These are phyloP conservation scores for Zaprionus kolodkinae DNA, from an alignment of 1,140 invertebrate species.

Conservation along the genomic window DNA sequence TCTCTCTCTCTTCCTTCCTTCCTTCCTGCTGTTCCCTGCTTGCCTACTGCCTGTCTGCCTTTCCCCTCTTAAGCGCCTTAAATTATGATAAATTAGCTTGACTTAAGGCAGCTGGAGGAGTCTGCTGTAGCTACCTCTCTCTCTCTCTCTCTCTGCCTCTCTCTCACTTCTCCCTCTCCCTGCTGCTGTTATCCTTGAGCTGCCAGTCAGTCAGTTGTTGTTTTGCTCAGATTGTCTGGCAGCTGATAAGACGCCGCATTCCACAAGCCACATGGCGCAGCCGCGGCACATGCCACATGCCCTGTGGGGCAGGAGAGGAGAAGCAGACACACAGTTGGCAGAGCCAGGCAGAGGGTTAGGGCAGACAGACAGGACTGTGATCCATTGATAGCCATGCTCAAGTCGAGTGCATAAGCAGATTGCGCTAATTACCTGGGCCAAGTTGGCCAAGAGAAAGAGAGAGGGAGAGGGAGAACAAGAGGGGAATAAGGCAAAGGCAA, in stretches of 20 bases:
- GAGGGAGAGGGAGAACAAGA: background rate
- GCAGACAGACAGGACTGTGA: background rate
- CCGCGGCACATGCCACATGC: constrained; percentile 37
- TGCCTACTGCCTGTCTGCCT: background rate
- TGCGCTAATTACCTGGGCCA: constrained; percentile 10
- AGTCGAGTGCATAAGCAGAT: constrained; percentile 7
- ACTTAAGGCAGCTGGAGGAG: constrained; percentile 26
- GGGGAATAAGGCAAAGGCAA: background rate
- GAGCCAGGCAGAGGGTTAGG: background rate
- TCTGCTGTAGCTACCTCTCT: background rate
- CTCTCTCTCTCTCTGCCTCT: background rate
- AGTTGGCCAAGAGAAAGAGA: background rate
- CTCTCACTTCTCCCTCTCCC: background rate
- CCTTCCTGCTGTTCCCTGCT: background rate
- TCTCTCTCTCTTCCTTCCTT: background rate
- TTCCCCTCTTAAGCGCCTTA: constrained; percentile 12
- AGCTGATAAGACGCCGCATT: constrained; percentile 47
- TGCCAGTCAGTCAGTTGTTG: constrained; percentile 24
- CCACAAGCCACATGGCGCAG: constrained; percentile 33
- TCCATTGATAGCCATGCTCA: constrained; percentile 42
- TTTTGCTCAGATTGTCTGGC: constrained; percentile 37
- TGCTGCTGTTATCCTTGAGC: constrained; percentile 51
- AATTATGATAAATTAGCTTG: constrained; percentile 51
- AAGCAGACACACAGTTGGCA: constrained; percentile 11
- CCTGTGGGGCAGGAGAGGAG: no score